These are phyloP conservation scores for Cyclophora albipunctata DNA, from an alignment of 2,888 invertebrate species.

Conservation along the genomic window DNA sequence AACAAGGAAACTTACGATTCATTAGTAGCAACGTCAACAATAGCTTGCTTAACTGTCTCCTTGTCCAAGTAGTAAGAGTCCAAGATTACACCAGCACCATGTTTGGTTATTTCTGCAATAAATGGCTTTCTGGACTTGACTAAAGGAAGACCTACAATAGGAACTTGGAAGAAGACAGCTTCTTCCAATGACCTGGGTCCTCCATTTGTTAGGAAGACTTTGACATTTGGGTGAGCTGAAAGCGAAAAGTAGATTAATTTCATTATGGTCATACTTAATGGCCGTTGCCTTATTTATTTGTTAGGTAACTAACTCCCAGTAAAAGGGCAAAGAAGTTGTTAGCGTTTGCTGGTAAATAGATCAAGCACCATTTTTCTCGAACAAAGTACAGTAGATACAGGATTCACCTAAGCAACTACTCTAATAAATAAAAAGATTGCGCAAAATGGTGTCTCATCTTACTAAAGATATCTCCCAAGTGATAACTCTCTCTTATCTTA, in stretches of 20 bases:
- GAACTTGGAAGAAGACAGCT: conserved; percentile 58
- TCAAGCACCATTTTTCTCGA: too few relatives aligned
- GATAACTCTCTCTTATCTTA: conserved; percentile 20
- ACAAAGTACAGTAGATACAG: too few relatives aligned
- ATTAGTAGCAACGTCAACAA: conserved; percentile 38
- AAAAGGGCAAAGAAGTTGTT: too few relatives aligned
- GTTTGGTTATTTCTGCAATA: conserved; percentile 48
- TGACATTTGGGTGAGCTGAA: conserved; percentile 61
- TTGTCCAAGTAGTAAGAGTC: conserved; percentile 54
- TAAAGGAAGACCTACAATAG: conserved; percentile 57
- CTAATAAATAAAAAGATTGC: too few relatives aligned
- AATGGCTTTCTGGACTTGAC: conserved; percentile 50
- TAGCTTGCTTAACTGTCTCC: conserved; percentile 39
- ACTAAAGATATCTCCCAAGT: too few relatives aligned
- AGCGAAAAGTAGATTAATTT: conserved; percentile 3
- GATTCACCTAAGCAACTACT: too few relatives aligned
- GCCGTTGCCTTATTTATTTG: too few relatives aligned
- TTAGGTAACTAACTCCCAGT: too few relatives aligned
- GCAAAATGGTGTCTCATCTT: too few relatives aligned
- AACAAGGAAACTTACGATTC: conserved; percentile 38
- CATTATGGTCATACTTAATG: too few relatives aligned
- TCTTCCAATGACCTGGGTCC: conserved; percentile 65
- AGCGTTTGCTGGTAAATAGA: too few relatives aligned
- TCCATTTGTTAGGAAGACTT: conserved; percentile 61
- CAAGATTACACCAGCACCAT: conserved; percentile 53